phyloP scores from a whole-genome alignment of 2,888 invertebrate genomes.

The Anticlea derivata region DNA sequence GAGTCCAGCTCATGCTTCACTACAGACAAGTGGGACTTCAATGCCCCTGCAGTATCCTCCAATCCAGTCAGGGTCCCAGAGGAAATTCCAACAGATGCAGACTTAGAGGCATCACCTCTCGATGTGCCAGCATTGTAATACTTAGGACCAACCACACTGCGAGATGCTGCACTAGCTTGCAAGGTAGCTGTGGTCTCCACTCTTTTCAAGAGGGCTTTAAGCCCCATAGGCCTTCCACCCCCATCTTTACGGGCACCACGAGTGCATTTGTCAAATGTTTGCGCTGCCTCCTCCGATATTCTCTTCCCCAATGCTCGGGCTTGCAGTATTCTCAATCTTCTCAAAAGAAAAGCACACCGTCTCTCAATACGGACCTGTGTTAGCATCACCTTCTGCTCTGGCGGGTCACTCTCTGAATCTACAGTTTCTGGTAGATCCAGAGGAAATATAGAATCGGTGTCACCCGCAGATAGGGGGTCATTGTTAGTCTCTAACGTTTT shows the following conservation, averaged over 20 bases:
- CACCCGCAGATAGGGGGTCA: conserved; percentile 69
- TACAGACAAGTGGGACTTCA: conserved; percentile 88
- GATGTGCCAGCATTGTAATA: conserved; percentile 83
- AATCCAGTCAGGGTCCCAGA: conserved; percentile 88
- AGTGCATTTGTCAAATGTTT: conserved; percentile 87
- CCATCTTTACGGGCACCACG: conserved; percentile 87
- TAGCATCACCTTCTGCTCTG: conserved; percentile 80
- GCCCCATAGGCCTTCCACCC: conserved; percentile 68
- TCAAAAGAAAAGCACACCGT: conserved; percentile 87
- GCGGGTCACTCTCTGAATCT: conserved; percentile 77
- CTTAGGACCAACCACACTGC: conserved; percentile 64
- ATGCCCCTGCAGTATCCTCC: conserved; percentile 88
- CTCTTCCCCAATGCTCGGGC: conserved; percentile 90
- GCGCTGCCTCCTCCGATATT: conserved; percentile 89
- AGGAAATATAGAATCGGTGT: conserved; percentile 78
- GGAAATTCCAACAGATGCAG: conserved; percentile 81
- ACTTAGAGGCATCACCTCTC: conserved; percentile 90
- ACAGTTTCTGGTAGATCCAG: conserved; percentile 77
- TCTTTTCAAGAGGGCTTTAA: conserved; percentile 73
- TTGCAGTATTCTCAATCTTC: conserved; percentile 90
- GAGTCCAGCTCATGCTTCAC: conserved; percentile 93
- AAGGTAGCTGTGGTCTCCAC: conserved; percentile 72
- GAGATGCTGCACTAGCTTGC: conserved; percentile 71
- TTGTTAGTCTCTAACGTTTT: conserved; percentile 87
- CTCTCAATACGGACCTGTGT: conserved; percentile 86